These are phyloP conservation scores for Chamaea fasciata DNA, from an alignment of 2,113 vertebrate species.

Conservation along the genomic window DNA sequence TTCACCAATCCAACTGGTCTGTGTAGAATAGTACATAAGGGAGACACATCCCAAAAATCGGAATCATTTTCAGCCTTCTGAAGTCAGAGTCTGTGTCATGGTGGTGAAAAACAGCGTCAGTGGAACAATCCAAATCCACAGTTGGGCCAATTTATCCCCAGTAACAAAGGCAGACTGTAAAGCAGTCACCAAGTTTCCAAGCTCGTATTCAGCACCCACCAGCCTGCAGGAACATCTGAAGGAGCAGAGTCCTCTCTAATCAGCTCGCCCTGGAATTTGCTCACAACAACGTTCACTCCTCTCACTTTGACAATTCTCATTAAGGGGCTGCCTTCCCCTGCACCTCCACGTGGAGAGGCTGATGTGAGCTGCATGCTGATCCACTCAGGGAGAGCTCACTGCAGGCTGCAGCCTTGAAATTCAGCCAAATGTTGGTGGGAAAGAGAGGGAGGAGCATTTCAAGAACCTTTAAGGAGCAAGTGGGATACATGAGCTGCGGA, in stretches of 20 bases:
- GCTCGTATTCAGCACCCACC: background rate
- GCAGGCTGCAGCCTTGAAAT: background rate
- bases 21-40: too few species aligned
- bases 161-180: background rate
- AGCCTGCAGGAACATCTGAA: background rate
- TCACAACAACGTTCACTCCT: background rate
- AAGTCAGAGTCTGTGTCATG: too few species aligned
- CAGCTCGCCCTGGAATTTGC: conserved; percentile 25
- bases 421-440: fast-evolving
- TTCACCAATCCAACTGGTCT: too few species aligned
- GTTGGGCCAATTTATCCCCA: background rate
- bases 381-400: background rate
- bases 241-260: background rate
- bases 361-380: conserved; percentile 4
- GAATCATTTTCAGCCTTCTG: too few species aligned
- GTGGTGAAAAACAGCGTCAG: too few species aligned
- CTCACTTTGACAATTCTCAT: conserved; percentile 50
- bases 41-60: too few species aligned
- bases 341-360: background rate
- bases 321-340: background rate
- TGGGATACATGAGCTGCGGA: fast-evolving
- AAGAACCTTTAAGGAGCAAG: background rate
- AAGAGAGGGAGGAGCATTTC: background rate
- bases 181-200: background rate
- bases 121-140: background rate